Base-by-base conservation (phyloP, 1,140 invertebrate species). In the Matsumurasca onukii region DNA sequence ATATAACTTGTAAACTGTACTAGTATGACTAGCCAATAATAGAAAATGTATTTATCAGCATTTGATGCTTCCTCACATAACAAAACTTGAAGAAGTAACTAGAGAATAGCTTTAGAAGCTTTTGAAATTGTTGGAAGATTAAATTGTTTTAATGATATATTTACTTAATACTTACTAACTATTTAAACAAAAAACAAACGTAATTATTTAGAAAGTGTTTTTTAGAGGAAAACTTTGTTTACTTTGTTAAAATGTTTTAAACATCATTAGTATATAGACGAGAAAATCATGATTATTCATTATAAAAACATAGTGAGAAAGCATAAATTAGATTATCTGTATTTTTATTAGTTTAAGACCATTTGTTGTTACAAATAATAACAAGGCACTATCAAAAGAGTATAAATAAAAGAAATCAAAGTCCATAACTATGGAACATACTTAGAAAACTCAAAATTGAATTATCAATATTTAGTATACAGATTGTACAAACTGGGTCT, bases 371-470 rank as follows among this genome's bases (percentile, higher is more conserved):
- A 51, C 24, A 51, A 51, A 9, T 51, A 51, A 9, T 51, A 51
- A 17, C 49, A 51, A 51, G 49, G 49, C 49, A 51, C 49, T 51
- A 51, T 51, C n/a, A 51, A 51, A n/a, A n/a, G n/a, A n/a, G n/a
- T n/a, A 51, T 51, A 51, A 22, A 20, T 20, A 20, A 51, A 51
- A 17, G 17, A 51, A 51, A 22, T 17, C 49, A 51, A 51, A 17
- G n/a, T 51, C 24, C 24, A 12, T 12, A 20, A 51, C 49, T 51
- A 22, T 12, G 5, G 3, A 45, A 12, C 17, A 17, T 12, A 45
- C 9, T 9, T 17, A 45, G 34, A 45, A 45, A 51, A 20, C 3
- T 51, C n/a, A 51, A 20, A 51, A 51, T 20, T 51, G 3, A n/a
- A n/a, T 51, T 20, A 51, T 20, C 39, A 45, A 20, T 20, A 5